Evolutionary conservation across 1,140 invertebrate species (phyloP).

Genomic region (Achatina immaculata): DNA sequence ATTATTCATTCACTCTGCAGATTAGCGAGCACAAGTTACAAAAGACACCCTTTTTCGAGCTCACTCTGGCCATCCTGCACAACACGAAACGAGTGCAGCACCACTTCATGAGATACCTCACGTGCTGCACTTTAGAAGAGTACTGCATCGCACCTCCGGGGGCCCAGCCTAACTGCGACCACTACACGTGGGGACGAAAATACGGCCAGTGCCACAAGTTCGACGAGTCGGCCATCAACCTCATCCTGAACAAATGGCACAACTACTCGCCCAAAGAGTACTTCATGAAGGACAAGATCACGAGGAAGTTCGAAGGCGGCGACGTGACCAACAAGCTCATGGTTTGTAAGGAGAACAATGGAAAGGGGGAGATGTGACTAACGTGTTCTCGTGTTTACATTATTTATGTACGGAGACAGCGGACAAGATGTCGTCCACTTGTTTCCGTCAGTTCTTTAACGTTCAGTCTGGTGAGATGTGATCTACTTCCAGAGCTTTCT

Average conservation of each 20-base stretch:
- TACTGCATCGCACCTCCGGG: constrained; percentile 50
- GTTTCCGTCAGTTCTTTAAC: no score
- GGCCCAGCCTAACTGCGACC: constrained; percentile 38
- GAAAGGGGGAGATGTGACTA: not conserved
- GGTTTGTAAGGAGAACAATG: constrained; percentile 26
- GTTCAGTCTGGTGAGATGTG: no score
- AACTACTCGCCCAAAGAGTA: constrained; percentile 43
- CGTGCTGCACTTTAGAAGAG: constrained; percentile 50
- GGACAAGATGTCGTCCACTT: no score
- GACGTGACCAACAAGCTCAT: constrained; percentile 37
- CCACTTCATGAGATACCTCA: constrained; percentile 48
- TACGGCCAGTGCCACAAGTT: constrained; percentile 55
- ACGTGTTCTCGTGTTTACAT: not conserved
- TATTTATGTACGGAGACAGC: no score
- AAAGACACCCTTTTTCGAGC: constrained; percentile 42
- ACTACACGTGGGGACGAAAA: constrained; percentile 13
- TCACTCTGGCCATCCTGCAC: constrained; percentile 52
- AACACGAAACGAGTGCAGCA: constrained; percentile 42
- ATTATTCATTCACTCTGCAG: no score
- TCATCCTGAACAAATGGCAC: constrained; percentile 49
- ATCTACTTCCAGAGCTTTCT: no score
- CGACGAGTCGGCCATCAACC: constrained; percentile 57
- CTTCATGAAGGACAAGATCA: constrained; percentile 40
- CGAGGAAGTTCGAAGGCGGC: constrained; percentile 41
- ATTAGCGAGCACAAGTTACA: constrained; percentile 44